Evolutionary conservation across 2,113 vertebrate species (phyloP), one percentile per base, ranked within the genome.

Genomic region (Sialia sialis): DNA sequence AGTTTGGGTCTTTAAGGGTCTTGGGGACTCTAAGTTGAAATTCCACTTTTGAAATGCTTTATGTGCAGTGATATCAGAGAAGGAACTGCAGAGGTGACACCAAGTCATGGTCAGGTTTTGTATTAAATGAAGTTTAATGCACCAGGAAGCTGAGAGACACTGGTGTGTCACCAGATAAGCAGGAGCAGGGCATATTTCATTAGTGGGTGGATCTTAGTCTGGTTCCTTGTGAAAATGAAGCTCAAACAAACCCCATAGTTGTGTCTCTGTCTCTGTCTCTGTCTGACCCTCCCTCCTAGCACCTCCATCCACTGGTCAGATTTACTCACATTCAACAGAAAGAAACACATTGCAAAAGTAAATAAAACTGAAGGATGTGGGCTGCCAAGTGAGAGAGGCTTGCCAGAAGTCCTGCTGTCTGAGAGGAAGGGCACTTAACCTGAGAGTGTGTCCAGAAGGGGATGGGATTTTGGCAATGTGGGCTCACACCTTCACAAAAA

Each of bases 211-310:
- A 56, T 84, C 85, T 83, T 62, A 68, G 69, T 68, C 49, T 90
- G 68, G 75, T 93, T 92, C 43, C 79, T 73, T 92, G 79, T 84
- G 90, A 85, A 95, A 93, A 84, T 5, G 36, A 85, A 95, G 63
- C 43, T 95, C 73, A 93, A 83, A 92, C 82, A 88, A 95, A 88
- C 43, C 14, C 46, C 32, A 46, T 5, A 80, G 70, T 51, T 29
- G 8, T n/a, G 51, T 73, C 30, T 76, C 66, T 4, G 3, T 73
- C 30, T 76, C 66, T 4, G 3, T 67, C 62, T 92, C 44, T 80
- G 39, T 87, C 72, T 95, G 82, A 86, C 34, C 18, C 46, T 86
- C 72, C 79, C 51, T 91, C 29, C 2, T 16, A 62, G 55, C 22
- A 88, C 75, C 26, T 69, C 21, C 23, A 18, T 55, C 68, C 43